phyloP scores from a whole-genome alignment of 2,113 vertebrate genomes.

The Gnathonemus echidnorhynchus region DNA sequence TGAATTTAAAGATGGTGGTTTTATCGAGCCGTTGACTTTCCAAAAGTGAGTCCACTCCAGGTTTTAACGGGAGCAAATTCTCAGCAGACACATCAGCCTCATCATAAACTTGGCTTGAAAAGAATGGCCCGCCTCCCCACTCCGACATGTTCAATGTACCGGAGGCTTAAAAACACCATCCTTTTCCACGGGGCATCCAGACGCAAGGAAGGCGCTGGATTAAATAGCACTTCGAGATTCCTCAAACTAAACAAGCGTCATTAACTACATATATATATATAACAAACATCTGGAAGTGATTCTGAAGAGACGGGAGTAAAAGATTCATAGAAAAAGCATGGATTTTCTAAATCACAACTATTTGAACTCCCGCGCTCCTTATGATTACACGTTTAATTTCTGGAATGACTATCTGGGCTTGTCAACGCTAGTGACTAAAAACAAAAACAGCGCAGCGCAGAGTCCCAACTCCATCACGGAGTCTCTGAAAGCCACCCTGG shows the following conservation, averaged over 20 bases:
- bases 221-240: constrained; percentile 33
- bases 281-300: constrained; percentile 30
- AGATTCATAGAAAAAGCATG: constrained; percentile 42
- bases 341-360: constrained; percentile 74
- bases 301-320: constrained; percentile 31
- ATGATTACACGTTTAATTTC: constrained; percentile 73
- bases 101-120: constrained; percentile 55
- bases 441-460: constrained; percentile 53
- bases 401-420: constrained; percentile 76
- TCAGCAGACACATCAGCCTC: constrained; percentile 20
- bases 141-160: constrained; percentile 21
- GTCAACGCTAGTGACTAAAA: constrained; percentile 64
- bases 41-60: constrained; percentile 4
- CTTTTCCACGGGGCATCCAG: constrained; percentile 45
- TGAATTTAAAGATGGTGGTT: not conserved
- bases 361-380: constrained; percentile 61
- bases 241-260: constrained; percentile 13
- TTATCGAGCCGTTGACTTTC: not conserved
- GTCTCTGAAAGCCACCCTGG: constrained; percentile 70
- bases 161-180: constrained; percentile 61
- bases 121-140: constrained; percentile 55
- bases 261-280: not conserved
- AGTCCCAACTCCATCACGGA: constrained; percentile 69
- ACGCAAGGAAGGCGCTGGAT: constrained; percentile 54
- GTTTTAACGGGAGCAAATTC: constrained; percentile 9